Evolutionary conservation across 2,113 vertebrate genomes (phyloP).

Genomic region (Falcunculus frontatus): DNA sequence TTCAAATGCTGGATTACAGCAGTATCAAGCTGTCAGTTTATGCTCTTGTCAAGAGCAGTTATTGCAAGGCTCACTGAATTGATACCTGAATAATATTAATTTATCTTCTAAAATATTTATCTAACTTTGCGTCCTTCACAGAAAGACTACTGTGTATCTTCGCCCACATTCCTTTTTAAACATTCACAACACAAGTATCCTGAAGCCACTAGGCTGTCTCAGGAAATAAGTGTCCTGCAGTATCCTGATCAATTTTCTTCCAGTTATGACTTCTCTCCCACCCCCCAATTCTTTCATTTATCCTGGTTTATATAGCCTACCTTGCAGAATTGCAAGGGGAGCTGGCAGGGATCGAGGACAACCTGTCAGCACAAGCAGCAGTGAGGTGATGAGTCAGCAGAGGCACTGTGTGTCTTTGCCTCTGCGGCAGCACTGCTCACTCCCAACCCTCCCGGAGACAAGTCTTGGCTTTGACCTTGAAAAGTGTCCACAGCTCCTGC

Average conservation of each 20-base stretch:
- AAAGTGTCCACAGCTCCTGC: not conserved
- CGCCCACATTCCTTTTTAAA: not conserved
- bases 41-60: not conserved
- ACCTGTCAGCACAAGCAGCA: constrained; percentile 4
- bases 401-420: not conserved
- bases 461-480: not conserved
- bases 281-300: not conserved
- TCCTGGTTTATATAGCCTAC: not conserved
- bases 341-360: not conserved
- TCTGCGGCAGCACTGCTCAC: not conserved
- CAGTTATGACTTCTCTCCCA: not conserved
- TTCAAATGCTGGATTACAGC: not conserved
- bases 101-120: not conserved
- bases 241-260: not conserved
- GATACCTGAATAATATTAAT: not conserved
- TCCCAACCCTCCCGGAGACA: not conserved
- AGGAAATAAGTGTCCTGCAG: not conserved
- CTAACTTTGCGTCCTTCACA: not conserved
- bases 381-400: constrained; percentile 53
- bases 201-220: not conserved
- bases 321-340: not conserved
- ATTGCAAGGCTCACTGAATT: not conserved
- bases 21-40: not conserved
- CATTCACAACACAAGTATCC: not conserved
- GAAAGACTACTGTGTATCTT: not conserved